Evolutionary conservation across 2,888 invertebrate genomes (phyloP).

Genomic region (Strigamia crassipes): DNA sequence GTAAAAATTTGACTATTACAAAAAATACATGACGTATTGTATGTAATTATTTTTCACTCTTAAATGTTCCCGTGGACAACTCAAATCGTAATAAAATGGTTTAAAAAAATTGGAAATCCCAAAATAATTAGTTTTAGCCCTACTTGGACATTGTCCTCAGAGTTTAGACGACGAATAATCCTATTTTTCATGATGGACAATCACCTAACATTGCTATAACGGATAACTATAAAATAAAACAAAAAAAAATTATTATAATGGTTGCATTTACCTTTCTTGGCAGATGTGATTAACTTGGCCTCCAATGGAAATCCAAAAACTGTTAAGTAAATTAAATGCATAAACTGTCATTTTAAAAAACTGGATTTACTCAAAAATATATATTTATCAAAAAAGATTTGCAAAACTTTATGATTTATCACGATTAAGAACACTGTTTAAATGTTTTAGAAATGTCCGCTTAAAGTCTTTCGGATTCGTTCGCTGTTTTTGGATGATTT

Average conservation of each 20-base stretch:
- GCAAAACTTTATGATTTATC: neutral
- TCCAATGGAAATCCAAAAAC: neutral
- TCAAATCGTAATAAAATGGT: neutral
- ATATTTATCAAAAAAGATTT: neutral
- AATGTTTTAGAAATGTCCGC: neutral
- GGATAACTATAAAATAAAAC: neutral
- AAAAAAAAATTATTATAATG: neutral
- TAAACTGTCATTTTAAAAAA: neutral
- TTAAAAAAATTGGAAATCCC: neutral
- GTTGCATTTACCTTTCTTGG: neutral
- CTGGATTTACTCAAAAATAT: neutral
- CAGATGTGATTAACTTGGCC: neutral
- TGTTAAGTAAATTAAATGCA: neutral
- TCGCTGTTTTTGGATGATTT: neutral
- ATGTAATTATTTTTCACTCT: neutral
- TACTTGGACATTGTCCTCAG: neutral
- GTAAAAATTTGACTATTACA: neutral
- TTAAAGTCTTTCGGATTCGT: neutral
- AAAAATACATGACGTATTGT: neutral
- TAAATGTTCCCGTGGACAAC: neutral
- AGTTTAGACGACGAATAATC: neutral
- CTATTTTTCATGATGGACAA: neutral
- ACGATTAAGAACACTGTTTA: neutral
- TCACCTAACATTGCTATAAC: neutral
- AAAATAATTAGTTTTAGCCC: neutral